phyloP scores from a whole-genome alignment of 2,797 vertebrate species.

The Apogon hyalosoma region DNA sequence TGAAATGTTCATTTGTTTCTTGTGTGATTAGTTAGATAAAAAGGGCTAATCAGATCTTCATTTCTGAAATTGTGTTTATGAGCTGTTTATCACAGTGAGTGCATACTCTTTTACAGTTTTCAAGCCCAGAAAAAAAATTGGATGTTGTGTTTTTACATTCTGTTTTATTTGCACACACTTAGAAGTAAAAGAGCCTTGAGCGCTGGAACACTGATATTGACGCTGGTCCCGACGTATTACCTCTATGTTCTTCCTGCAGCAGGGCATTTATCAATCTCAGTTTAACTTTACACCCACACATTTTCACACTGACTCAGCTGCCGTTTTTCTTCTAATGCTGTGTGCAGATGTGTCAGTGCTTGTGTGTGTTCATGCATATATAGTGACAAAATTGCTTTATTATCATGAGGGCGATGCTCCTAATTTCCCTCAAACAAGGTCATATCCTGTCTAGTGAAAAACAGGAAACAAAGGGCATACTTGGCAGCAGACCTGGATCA shows the following conservation, averaged over 20 bases:
- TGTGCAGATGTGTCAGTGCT: constrained; percentile 17
- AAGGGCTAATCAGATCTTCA: no score
- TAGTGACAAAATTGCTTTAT: constrained; percentile 58
- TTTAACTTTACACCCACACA: constrained; percentile 56
- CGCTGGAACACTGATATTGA: constrained; percentile 10
- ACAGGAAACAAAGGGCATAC: constrained; percentile 52
- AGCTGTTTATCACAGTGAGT: no score
- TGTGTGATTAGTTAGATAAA: no score
- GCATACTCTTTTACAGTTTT: no score
- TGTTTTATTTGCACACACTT: not conserved
- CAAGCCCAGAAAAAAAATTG: no score
- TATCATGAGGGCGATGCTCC: constrained; percentile 34
- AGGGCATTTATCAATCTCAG: constrained; percentile 53
- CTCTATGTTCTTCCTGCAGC: constrained; percentile 36
- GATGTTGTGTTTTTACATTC: no score
- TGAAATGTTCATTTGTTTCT: no score
- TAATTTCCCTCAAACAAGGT: constrained; percentile 66
- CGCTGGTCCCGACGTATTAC: constrained; percentile 39
- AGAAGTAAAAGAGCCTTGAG: not conserved
- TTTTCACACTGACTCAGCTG: constrained; percentile 35
- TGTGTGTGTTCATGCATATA: constrained; percentile 47
- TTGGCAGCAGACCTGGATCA: constrained; percentile 33
- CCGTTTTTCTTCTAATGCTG: constrained; percentile 28
- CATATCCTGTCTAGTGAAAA: constrained; percentile 57
- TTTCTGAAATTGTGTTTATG: no score